Evolutionary conservation across 1,140 invertebrate species (phyloP), one percentile per base, ranked within the genome.

Genomic region (Bombus balteatus): DNA sequence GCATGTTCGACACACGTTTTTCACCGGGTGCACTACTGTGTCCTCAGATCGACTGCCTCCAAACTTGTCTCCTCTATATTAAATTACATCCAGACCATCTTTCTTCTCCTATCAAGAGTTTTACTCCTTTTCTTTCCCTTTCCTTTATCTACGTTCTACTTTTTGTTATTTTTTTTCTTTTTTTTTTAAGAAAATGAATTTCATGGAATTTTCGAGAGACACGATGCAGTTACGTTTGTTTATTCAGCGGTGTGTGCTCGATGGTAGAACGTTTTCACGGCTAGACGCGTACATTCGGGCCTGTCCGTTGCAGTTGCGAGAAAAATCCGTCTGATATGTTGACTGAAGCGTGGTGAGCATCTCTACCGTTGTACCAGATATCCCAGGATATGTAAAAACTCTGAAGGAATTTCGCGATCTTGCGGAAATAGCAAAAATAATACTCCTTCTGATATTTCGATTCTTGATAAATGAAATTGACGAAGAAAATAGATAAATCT

Each of bases 1-100:
- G 53, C 68, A 84, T 79, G 82, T 79, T 71, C 75, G 83, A 79
- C 83, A 84, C 66, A 10, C 75, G 82, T 79, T 78, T 59, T 78
- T 71, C 53, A 6, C 66, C 66, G 37, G 47, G 15, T 68, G 65
- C 77, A 15, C 39, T 25, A 13, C 53, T 41, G 22, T 39, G 4
- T 37, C 34, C 34, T 47, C 22, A 28, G 62, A 68, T 68, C 72
- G 34, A 59, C 8, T 57, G 47, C 37, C 28, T 41, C 28, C 47
- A 59, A 59, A 72, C 68, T 59, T 57, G 68, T 39, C 37, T 15
- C 12, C 34, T 22, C 13, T 22, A 9, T 37, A 59, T 76, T 47
- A 22, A 57, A 28, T 70, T 39, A 53, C 71, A 32, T n/a, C 25
- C 13, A 43, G 8, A 34, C 18, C 74, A 22, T 70, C 32, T 34